These are phyloP conservation scores for Scaptomyza hsui DNA, from an alignment of 1,140 invertebrate genomes.

Conservation along the genomic window DNA sequence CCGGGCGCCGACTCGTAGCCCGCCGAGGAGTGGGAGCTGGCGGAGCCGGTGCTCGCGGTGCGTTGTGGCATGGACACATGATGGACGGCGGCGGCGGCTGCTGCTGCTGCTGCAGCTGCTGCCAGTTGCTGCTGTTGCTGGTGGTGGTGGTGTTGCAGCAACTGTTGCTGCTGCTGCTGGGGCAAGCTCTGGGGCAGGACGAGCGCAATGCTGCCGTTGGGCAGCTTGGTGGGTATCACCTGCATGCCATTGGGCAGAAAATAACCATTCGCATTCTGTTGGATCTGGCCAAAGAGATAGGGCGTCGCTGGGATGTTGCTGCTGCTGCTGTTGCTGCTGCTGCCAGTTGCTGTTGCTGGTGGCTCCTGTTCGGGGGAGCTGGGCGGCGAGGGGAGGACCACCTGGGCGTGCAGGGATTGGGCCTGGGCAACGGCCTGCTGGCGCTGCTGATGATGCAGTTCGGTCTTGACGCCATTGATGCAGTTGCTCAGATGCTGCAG, in stretches of 20 bases:
- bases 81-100: constrained; percentile 85
- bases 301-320: constrained; percentile 82
- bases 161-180: constrained; percentile 85
- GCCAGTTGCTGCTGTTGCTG: constrained; percentile 84
- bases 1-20: constrained; percentile 76
- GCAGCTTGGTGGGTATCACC: constrained; percentile 90
- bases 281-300: constrained; percentile 81
- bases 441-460: constrained; percentile 82
- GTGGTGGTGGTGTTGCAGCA: constrained; percentile 87
- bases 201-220: constrained; percentile 91
- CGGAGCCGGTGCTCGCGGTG: constrained; percentile 88
- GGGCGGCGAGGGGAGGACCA: constrained; percentile 83
- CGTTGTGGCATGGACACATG: constrained; percentile 88
- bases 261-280: constrained; percentile 87
- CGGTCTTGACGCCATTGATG: constrained; percentile 85
- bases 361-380: constrained; percentile 83
- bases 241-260: constrained; percentile 88
- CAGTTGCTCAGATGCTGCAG: constrained; percentile 90
- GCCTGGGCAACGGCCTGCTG: constrained; percentile 57
- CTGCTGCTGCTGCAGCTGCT: constrained; percentile 56
- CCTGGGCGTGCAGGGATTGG: constrained; percentile 83
- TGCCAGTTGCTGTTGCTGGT: constrained; percentile 62
- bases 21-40: constrained; percentile 86
- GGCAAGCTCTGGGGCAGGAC: constrained; percentile 87
- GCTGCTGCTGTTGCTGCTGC: constrained; percentile 65